Evolutionary conservation across 2,113 vertebrate species (phyloP).

Genomic region (Heteronetta atricapilla): DNA sequence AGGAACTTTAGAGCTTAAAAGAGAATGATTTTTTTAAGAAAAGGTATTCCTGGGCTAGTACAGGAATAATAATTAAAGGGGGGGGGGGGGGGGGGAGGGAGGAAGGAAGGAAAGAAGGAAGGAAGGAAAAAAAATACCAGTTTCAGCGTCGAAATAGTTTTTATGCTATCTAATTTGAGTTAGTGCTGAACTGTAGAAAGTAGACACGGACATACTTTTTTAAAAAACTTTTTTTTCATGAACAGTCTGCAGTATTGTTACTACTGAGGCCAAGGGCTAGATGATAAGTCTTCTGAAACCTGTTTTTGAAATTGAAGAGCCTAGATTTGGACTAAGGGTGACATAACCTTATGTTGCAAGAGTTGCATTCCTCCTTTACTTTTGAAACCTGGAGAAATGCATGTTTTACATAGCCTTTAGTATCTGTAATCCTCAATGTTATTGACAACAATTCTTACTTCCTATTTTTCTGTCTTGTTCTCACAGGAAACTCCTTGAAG

Average conservation of each 20-base stretch:
- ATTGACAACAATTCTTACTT: not conserved
- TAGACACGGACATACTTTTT: not conserved
- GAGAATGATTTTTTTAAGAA: not conserved
- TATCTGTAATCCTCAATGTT: not conserved
- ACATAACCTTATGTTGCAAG: not conserved
- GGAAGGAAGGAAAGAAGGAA: no score
- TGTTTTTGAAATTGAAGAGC: not conserved
- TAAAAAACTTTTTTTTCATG: not conserved
- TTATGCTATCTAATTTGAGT: not conserved
- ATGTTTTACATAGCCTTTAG: not conserved
- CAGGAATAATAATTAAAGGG: not conserved
- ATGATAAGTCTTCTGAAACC: not conserved
- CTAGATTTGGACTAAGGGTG: not conserved
- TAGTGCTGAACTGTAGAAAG: not conserved
- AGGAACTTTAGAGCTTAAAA: fast-evolving
- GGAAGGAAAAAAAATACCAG: no score
- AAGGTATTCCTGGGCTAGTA: not conserved
- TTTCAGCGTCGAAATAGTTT: not conserved
- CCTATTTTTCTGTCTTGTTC: constrained; percentile 8
- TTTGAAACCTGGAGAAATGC: not conserved
- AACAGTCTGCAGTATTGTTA: not conserved
- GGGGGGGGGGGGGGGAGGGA: no score
- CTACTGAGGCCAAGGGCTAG: not conserved
- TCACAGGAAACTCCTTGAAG: constrained; percentile 79
- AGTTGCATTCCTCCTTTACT: not conserved